phyloP scores from a whole-genome alignment of 2,888 invertebrate species.

The Quadroppia sp. region DNA sequence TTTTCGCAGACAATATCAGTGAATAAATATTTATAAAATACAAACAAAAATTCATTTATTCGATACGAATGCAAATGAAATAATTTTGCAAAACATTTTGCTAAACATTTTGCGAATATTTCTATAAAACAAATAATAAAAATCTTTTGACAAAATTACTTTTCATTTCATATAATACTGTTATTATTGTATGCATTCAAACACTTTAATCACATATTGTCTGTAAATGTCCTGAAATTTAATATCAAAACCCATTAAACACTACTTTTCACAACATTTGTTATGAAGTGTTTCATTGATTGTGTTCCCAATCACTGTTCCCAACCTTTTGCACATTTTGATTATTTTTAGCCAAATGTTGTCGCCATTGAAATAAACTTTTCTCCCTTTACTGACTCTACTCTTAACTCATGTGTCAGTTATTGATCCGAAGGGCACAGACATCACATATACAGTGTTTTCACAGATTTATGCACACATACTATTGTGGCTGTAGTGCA shows the following conservation, averaged over 20 bases:
- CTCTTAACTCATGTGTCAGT: not conserved
- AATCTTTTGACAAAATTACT: not conserved
- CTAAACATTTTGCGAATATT: constrained; percentile 16
- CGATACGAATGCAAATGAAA: no score
- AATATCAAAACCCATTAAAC: not conserved
- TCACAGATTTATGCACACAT: not conserved
- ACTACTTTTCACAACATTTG: not conserved
- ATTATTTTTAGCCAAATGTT: not conserved
- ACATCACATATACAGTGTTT: not conserved
- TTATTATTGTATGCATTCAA: not conserved
- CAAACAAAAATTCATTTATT: not conserved
- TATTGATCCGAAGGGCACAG: constrained; percentile 22
- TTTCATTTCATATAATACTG: not conserved
- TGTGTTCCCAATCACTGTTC: not conserved
- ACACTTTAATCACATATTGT: not conserved
- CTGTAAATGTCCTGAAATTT: not conserved
- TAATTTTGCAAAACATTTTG: no score
- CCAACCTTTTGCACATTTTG: no score
- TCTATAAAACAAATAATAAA: not conserved
- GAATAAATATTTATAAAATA: no score
- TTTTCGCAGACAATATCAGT: no score
- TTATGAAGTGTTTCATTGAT: not conserved
- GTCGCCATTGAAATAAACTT: not conserved
- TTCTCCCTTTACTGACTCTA: not conserved
- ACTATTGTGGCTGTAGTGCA: not conserved